Base-by-base conservation (phyloP, 2,888 invertebrate species). In the Temnothorax unifasciatus region DNA sequence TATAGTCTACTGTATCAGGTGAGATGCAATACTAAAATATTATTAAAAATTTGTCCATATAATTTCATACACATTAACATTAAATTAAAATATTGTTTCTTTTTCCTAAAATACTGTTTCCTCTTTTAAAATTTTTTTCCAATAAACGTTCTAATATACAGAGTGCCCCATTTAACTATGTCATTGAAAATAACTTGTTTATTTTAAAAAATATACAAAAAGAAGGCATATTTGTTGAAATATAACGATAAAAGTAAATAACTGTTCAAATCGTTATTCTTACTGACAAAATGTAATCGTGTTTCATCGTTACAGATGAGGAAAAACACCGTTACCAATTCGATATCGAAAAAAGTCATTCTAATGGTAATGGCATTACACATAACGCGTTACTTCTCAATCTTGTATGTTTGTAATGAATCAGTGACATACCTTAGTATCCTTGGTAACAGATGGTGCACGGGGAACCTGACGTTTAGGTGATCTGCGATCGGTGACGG, bases 401-500 rank as follows among this genome's bases (percentile, higher is more conserved):
- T 8, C 38, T 34, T 34, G 25, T 34, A 6, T 4, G 3, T 50
- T 47, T 34, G 2, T 66, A 15, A 44, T 66, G 0, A 44, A 54
- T 44, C 9, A 3, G 15, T 54, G n/a, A 81, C 11, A 61, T 87
- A 93, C 94, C 93, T 94, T 95, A 15, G 92, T 90, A 75, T 94
- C 94, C 90, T 94, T 94, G 61, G 92, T 92, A 84, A 94, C 93
- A 25, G 94, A 94, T 0, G 94, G 93, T 54, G 94, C 92, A 38
- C 94, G 92, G 15, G 94, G 92, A 69, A 97, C 96, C 92, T 97
- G 97, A 89, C 97, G 97, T 92, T 97, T 97, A 41, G 98, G 98
- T 74, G 98, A 98, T 89, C 96, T 96, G 95, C 97, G 97, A 93
- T 97, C 96, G 76, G 96, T 95, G 88, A 96, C 95, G 83, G 95